Percentiles rank a stretch among this genome's conserved stretches.
These are phyloP conservation scores for Gonioctena quinquepunctata DNA, from an alignment of 1,140 invertebrate genomes.

Conservation along the genomic window DNA sequence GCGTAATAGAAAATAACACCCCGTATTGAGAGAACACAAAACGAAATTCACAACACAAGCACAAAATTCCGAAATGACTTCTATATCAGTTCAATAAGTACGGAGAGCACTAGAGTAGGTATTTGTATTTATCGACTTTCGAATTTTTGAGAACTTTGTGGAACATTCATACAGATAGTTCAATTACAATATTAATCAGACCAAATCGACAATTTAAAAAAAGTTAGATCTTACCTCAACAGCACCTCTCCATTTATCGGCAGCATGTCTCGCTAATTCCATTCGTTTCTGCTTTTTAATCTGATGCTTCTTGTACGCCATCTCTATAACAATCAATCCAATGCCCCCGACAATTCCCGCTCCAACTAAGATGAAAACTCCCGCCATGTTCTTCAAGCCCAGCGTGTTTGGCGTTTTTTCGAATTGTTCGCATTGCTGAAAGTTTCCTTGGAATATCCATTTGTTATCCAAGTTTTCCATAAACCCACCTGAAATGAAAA, in stretches of 20 bases:
- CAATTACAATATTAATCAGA: too few species aligned
- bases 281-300: constrained; percentile 92
- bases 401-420: constrained; percentile 96
- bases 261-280: constrained; percentile 91
- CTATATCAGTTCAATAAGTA: too few species aligned
- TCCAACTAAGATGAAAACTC: constrained; percentile 94
- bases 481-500: constrained; percentile 77
- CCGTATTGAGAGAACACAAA: too few species aligned
- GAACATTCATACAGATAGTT: too few species aligned
- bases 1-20: too few species aligned
- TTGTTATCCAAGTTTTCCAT: constrained; percentile 96
- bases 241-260: constrained; percentile 92
- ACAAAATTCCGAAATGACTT: too few species aligned
- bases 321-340: constrained; percentile 94
- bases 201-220: too few species aligned
- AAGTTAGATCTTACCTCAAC: constrained; percentile 92
- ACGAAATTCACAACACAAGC: too few species aligned
- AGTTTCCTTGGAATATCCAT: constrained; percentile 91
- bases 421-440: constrained; percentile 87
- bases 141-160: too few species aligned
- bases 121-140: too few species aligned
- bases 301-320: constrained; percentile 96
- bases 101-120: too few species aligned
- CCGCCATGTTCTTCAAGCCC: constrained; percentile 97
- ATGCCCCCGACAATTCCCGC: constrained; percentile 92